Evolutionary conservation across 2,888 invertebrate species (phyloP).

Genomic region (Cephus rjabovi): DNA sequence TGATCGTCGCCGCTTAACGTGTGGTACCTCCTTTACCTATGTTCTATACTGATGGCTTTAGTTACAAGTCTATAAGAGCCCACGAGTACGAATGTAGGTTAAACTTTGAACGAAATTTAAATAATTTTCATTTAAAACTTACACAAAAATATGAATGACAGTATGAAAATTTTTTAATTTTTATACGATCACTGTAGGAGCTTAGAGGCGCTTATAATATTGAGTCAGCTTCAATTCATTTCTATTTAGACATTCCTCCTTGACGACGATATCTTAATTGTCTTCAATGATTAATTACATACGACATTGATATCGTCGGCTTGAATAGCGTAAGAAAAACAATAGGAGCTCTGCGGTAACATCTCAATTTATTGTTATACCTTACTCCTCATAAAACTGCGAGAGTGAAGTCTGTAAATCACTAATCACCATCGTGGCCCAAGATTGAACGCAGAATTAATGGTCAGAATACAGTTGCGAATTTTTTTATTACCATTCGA

Average conservation of each 20-base stretch:
- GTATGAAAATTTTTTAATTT: neutral
- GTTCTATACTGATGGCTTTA: neutral
- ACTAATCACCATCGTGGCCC: neutral
- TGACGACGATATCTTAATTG: neutral
- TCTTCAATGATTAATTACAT: neutral
- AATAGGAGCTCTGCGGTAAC: neutral
- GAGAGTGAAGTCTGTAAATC: neutral
- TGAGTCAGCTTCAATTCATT: neutral
- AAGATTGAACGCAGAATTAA: neutral
- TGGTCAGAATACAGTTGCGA: neutral
- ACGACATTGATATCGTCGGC: neutral
- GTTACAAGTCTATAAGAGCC: neutral
- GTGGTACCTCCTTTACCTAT: neutral
- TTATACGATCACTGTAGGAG: neutral
- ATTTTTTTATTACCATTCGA: neutral
- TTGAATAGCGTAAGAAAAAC: neutral
- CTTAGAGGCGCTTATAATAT: neutral
- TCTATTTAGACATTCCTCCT: neutral
- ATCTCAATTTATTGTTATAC: neutral
- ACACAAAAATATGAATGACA: too few relatives aligned
- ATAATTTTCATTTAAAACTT: neutral
- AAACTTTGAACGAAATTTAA: neutral
- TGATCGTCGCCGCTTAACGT: neutral
- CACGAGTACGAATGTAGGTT: neutral
- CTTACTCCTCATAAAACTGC: neutral